Evolutionary conservation across 35 echinoderm and acorn worm species (phyloP).

Genomic region (Patiria miniata): DNA sequence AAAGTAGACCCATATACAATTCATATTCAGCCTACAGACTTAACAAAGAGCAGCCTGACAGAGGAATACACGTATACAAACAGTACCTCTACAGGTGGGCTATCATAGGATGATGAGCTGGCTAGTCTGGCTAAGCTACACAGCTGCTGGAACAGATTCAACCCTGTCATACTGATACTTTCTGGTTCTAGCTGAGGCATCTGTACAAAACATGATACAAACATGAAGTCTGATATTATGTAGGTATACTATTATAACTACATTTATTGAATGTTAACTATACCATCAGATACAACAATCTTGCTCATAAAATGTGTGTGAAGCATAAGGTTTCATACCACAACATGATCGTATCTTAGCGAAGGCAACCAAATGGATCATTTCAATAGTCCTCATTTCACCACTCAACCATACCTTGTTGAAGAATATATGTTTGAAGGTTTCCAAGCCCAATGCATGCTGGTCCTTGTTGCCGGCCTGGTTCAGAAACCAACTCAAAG

Average conservation of each 20-base stretch:
- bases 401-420: constrained; percentile 60
- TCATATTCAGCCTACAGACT: too few relatives aligned
- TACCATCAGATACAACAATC: too few relatives aligned
- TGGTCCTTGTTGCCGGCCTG: constrained; percentile 85
- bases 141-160: constrained; percentile 81
- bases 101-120: constrained; percentile 74
- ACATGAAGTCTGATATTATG: not conserved
- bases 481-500: constrained; percentile 79
- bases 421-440: constrained; percentile 89
- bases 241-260: too few relatives aligned
- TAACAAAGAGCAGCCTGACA: too few relatives aligned
- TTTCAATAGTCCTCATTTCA: too few relatives aligned
- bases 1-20: too few relatives aligned
- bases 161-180: constrained; percentile 82
- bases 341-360: too few relatives aligned
- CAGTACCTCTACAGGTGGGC: constrained; percentile 67
- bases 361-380: too few relatives aligned
- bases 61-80: too few relatives aligned
- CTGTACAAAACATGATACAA: constrained; percentile 24
- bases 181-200: constrained; percentile 83
- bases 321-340: too few relatives aligned
- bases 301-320: too few relatives aligned
- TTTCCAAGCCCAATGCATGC: constrained; percentile 83
- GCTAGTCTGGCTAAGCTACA: constrained; percentile 85
- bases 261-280: too few relatives aligned